Percentiles rank a stretch among this genome's conserved stretches.
phyloP scores from a whole-genome alignment of 2,113 vertebrate species.

The Cricetomys ansorgei region DNA sequence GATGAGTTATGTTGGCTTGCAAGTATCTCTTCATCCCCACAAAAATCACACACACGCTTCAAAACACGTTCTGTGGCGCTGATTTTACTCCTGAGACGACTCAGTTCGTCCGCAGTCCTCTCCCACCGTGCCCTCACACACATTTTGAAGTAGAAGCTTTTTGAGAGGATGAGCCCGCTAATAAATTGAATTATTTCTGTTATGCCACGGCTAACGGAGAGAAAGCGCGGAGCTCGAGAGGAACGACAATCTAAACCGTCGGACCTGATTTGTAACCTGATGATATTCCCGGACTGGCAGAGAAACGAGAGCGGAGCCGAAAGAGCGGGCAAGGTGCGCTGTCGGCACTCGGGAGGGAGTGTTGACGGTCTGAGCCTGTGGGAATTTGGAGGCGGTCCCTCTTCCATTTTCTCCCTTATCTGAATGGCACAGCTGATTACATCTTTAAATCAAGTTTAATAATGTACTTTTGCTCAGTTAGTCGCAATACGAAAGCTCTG shows the following conservation, averaged over 20 bases:
- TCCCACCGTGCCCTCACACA: conserved; percentile 1
- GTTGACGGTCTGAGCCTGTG: conserved; percentile 77
- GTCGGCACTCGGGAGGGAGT: conserved; percentile 60
- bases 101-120: background rate
- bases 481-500: conserved; percentile 64
- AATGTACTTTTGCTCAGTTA: conserved; percentile 49
- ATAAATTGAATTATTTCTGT: conserved; percentile 84
- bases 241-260: conserved; percentile 74
- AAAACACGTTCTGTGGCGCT: background rate
- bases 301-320: conserved; percentile 28
- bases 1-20: background rate
- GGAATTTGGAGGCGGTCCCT: conserved; percentile 81
- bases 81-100: background rate
- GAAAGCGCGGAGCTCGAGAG: conserved; percentile 68
- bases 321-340: conserved; percentile 74
- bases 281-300: conserved; percentile 63
- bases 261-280: conserved; percentile 79
- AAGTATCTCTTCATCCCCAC: background rate
- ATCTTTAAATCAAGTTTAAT: conserved; percentile 81
- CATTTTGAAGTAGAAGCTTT: conserved; percentile 73
- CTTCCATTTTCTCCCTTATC: conserved; percentile 67
- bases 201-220: conserved; percentile 73
- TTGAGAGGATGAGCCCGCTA: conserved; percentile 70
- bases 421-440: conserved; percentile 80
- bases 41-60: background rate